Conservation (phyloP, 2,797 vertebrate species). For the Cottoperca gobio region DNA sequence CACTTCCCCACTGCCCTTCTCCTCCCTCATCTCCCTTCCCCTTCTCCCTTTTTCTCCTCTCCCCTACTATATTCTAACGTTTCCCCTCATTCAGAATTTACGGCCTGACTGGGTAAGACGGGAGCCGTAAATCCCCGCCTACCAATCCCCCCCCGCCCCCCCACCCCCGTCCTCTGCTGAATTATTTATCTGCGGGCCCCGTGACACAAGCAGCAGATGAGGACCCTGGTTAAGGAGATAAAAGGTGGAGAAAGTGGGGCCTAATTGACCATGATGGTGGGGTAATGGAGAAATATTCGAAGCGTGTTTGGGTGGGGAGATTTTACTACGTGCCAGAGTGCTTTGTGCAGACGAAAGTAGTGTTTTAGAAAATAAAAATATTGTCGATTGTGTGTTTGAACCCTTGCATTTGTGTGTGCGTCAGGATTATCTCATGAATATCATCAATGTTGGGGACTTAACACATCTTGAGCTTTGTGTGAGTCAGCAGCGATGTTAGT, state of each 20-base stretch:
- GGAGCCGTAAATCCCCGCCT: constrained; percentile 90
- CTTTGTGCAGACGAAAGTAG: constrained; percentile 32
- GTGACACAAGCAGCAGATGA: constrained; percentile 96
- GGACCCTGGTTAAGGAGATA: constrained; percentile 95
- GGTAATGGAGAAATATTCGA: constrained; percentile 93
- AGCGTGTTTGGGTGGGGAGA: constrained; percentile 55
- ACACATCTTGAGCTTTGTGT: constrained; percentile 59
- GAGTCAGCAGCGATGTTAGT: constrained; percentile 61
- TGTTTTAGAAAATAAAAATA: constrained; percentile 60
- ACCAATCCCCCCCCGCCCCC: constrained; percentile 55
- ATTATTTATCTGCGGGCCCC: constrained; percentile 93
- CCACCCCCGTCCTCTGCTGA: constrained; percentile 83
- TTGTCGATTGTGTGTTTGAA: constrained; percentile 23
- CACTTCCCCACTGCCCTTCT: constrained; percentile 85
- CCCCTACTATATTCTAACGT: constrained; percentile 72
- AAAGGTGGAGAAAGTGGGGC: constrained; percentile 91
- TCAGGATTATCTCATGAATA: constrained; percentile 29
- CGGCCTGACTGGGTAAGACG: constrained; percentile 86
- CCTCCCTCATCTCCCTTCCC: constrained; percentile 69
- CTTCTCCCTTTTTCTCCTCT: constrained; percentile 62
- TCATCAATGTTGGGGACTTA: constrained; percentile 38
- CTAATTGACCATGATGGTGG: constrained; percentile 97
- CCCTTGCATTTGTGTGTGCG: constrained; percentile 23
- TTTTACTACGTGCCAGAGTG: constrained; percentile 49
- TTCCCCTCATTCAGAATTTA: constrained; percentile 93